Evolutionary conservation across 1,140 invertebrate genomes (phyloP).

Genomic region (Magallana ariakensis): DNA sequence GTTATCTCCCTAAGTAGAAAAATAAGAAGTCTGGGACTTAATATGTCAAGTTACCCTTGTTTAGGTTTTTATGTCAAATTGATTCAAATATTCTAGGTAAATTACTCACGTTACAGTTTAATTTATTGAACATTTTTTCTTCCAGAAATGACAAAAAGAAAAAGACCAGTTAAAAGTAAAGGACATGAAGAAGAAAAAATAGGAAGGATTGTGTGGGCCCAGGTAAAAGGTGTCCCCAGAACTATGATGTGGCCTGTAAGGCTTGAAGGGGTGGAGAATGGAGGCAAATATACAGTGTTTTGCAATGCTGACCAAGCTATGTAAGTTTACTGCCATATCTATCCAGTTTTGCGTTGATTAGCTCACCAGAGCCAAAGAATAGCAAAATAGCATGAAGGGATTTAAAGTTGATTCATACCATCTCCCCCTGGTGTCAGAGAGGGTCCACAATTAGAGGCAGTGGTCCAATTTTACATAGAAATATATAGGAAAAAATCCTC

Average conservation of each 20-base stretch:
- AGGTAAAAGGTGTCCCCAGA: not conserved
- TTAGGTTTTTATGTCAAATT: too few relatives aligned
- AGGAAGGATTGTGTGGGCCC: not conserved
- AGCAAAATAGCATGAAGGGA: conserved; percentile 5
- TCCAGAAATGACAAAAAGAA: not conserved
- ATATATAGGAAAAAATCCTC: not conserved
- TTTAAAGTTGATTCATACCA: not conserved
- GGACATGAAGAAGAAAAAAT: not conserved
- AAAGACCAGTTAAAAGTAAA: not conserved
- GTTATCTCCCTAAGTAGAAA: not conserved
- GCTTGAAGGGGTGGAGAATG: not conserved
- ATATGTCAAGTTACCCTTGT: not conserved
- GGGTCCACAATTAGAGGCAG: too few relatives aligned
- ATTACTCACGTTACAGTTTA: too few relatives aligned
- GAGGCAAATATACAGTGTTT: not conserved
- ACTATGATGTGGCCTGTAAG: conserved; percentile 9
- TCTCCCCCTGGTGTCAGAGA: too few relatives aligned
- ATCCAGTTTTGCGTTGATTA: not conserved
- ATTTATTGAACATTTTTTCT: too few relatives aligned
- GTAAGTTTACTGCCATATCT: not conserved
- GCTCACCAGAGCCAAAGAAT: conserved; percentile 14
- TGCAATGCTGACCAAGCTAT: conserved; percentile 9
- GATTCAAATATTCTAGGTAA: too few relatives aligned
- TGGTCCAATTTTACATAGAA: too few relatives aligned
- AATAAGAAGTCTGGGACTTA: not conserved